Base-by-base conservation (phyloP, 2,113 vertebrate species). In the Hippocampus barbouri region DNA sequence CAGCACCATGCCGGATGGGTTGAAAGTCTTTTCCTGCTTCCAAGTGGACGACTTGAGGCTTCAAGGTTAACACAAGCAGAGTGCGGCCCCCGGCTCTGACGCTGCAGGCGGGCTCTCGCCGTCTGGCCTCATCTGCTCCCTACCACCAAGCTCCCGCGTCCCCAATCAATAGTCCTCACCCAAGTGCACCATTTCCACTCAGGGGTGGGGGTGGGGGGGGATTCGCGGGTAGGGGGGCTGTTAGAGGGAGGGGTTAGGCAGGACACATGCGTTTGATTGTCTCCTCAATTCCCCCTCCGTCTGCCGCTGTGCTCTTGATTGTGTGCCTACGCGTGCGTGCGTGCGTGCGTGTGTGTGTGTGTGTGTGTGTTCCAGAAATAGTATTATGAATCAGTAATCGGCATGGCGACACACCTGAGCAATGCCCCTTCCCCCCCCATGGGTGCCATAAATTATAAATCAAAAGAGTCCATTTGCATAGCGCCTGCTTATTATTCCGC, bases 391-490 rank as follows among this genome's bases (percentile, higher is more conserved):
- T 92, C 88, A 85, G 89, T 93, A 92, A 93, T 92, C 91, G 91
- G 92, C 86, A 82, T 86, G 83, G 92, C 89, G 89, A 89, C 92
- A 92, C 92, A 93, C 93, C 91, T 93, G 91, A 92, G 93, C 91
- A 90, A 90, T 92, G 85, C 90, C 88, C 88, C 86, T 78, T 75
- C 80, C 86, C 91, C 91, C 90, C 91, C 91, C 88, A 77, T 84
- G 89, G 91, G 91, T 91, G 89, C 88, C 90, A 91, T 93, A 90
- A 90, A 93, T 93, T 92, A 93, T 93, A 93, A 93, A 93, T 93
- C 93, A 93, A 92, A 92, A 88, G 88, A 83, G 83, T 82, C 74
- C 71, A 93, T 93, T 92, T 93, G 90, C 91, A 93, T 93, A 91
- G 81, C 83, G 84, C 80, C 88, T 90, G 87, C 85, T 91, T 91